phyloP scores from a whole-genome alignment of 2,797 vertebrate genomes.

The Poeciliopsis turneri region DNA sequence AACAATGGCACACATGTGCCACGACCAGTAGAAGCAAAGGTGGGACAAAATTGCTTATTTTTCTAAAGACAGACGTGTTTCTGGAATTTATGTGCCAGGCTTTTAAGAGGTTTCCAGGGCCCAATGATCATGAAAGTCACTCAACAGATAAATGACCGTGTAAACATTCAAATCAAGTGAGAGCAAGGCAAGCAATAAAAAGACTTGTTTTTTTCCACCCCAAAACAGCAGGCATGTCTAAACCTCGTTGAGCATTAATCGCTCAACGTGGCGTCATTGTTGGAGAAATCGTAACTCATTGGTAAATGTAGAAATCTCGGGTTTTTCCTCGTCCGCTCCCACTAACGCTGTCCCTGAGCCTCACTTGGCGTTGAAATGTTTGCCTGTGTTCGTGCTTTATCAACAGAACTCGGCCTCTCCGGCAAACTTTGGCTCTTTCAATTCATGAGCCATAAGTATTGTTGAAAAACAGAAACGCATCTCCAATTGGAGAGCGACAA shows the following conservation, averaged over 20 bases:
- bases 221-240: slow-evolving; percentile 39
- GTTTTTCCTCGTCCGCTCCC: background rate
- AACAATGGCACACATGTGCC: background rate
- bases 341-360: background rate
- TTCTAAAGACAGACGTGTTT: slow-evolving; percentile 33
- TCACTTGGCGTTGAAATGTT: slow-evolving; percentile 9
- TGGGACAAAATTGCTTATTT: slow-evolving; percentile 28
- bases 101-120: slow-evolving; percentile 51
- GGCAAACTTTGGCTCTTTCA: slow-evolving; percentile 13
- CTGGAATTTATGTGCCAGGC: slow-evolving; percentile 41
- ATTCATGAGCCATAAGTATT: slow-evolving; percentile 28
- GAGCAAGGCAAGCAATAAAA: slow-evolving; percentile 51
- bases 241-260: slow-evolving; percentile 19
- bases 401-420: slow-evolving; percentile 8
- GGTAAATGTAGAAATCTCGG: background rate
- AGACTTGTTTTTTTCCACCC: slow-evolving; percentile 20
- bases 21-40: slow-evolving; percentile 5
- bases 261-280: background rate
- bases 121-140: slow-evolving; percentile 59
- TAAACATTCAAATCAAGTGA: slow-evolving; percentile 55
- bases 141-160: slow-evolving; percentile 57
- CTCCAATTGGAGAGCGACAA: slow-evolving; percentile 43
- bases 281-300: background rate
- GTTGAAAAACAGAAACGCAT: slow-evolving; percentile 35
- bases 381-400: slow-evolving; percentile 19